Conservation (phyloP, 1,140 invertebrate genomes). For the Choristoneura fumiferana region DNA sequence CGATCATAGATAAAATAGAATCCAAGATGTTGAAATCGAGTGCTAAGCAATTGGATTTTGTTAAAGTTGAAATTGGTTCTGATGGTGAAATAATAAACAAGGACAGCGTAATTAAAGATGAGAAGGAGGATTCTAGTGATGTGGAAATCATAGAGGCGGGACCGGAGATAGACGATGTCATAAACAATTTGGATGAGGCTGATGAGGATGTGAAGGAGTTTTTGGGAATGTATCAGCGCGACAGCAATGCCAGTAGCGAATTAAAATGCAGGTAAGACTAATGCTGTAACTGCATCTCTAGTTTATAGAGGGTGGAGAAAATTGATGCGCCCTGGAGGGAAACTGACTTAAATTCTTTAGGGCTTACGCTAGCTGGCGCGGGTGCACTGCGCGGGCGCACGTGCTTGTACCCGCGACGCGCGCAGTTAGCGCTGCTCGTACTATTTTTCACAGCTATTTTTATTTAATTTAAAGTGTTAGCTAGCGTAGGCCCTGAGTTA, state of each 20-base stretch:
- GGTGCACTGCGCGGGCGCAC: too few relatives aligned
- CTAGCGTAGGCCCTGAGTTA: too few relatives aligned
- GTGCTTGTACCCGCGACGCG: too few relatives aligned
- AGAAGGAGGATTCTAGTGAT: slow-evolving; percentile 49
- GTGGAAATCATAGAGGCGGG: slow-evolving; percentile 57
- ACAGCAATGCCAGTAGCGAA: slow-evolving; percentile 36
- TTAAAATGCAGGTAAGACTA: slow-evolving; percentile 63
- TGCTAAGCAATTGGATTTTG: slow-evolving; percentile 44
- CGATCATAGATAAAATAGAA: slow-evolving; percentile 18
- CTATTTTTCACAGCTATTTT: too few relatives aligned
- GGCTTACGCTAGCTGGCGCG: too few relatives aligned
- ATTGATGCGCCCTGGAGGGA: too few relatives aligned
- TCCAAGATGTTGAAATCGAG: slow-evolving; percentile 20
- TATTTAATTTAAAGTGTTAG: too few relatives aligned
- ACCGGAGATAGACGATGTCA: slow-evolving; percentile 51
- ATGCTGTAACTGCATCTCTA: too few relatives aligned
- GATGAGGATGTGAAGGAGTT: slow-evolving; percentile 67
- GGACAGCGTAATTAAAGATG: slow-evolving; percentile 33
- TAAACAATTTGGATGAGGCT: slow-evolving; percentile 65
- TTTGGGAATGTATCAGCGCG: slow-evolving; percentile 58
- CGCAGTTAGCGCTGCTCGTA: too few relatives aligned
- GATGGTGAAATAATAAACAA: slow-evolving; percentile 60
- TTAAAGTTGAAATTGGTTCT: slow-evolving; percentile 58
- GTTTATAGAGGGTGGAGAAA: too few relatives aligned
- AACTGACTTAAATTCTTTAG: too few relatives aligned